Evolutionary conservation across 2,797 vertebrate genomes (phyloP), one percentile per base, ranked within the genome.

Genomic region (Euphonia xanthogaster): DNA sequence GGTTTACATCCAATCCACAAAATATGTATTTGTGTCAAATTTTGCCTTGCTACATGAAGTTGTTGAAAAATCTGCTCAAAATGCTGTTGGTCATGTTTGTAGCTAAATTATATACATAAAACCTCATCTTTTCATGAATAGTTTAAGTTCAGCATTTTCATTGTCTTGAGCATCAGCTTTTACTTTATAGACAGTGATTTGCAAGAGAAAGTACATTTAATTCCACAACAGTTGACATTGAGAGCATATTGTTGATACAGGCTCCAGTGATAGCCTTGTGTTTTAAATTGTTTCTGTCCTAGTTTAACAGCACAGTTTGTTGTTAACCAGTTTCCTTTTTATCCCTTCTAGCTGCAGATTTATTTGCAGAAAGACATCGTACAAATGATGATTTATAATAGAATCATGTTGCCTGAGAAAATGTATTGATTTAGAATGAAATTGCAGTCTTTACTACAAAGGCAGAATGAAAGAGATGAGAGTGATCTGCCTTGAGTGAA

Each of bases 321-420:
- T 94, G 96, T 96, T 97, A 97, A 94, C 88, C 55, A 76, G 94
- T 81, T 96, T 91, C 88, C 94, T 90, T 87, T 97, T 96, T 93
- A 93, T 92, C 58, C 71, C 89, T 96, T 94, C 94, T 96, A 95
- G 57, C 65, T 95, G 90, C 58, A 93, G 94, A 97, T 97, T 97
- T 97, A 98, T 97, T 96, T 97, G 95, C 47, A 94, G 95, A 93
- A 96, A 97, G 97, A 93, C 88, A 77, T 97, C 96, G 97, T 97
- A 97, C 97, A 99, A 98, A 98, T 98, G 98, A 98, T 99, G 98
- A 99, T 98, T 98, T 98, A 99, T 98, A 98, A 98, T 57, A 96
- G 88, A 97, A 96, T 98, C 97, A 90, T 89, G 95, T 97, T 98
- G 97, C 98, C 98, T 97, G 97, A 98, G 98, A 98, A 98, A 97